Conservation (phyloP, 2,888 invertebrate species). For the Seira ritae region DNA sequence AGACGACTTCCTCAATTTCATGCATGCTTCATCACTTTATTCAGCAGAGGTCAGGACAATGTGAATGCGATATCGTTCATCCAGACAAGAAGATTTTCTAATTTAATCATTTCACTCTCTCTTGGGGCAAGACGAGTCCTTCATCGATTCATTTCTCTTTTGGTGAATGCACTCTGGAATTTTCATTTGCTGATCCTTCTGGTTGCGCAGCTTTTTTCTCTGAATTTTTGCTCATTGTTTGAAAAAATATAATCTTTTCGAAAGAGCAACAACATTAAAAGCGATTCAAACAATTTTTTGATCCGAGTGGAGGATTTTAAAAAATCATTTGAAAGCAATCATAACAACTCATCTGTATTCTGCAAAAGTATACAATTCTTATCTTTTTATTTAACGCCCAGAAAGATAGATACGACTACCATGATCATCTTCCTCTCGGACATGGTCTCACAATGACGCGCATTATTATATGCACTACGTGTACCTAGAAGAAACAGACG, state of each 20-base stretch:
- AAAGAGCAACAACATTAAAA: neutral
- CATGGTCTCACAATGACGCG: neutral
- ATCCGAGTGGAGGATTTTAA: neutral
- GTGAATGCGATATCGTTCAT: slow-evolving; percentile 12
- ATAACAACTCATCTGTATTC: neutral
- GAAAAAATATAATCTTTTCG: neutral
- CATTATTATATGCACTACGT: neutral
- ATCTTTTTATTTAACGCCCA: neutral
- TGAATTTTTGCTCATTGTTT: neutral
- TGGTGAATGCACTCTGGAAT: slow-evolving; percentile 37
- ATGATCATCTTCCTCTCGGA: too few species aligned
- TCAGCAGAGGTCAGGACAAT: neutral
- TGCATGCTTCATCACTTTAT: neutral
- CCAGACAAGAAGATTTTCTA: slow-evolving; percentile 16
- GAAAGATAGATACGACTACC: neutral
- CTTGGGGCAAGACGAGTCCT: slow-evolving; percentile 46
- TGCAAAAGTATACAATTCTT: neutral
- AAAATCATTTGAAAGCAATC: neutral
- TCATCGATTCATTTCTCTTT: too few species aligned
- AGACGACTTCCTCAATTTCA: neutral
- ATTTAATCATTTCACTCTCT: neutral
- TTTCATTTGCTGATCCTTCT: neutral
- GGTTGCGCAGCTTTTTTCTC: slow-evolving; percentile 7
- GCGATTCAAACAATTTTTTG: neutral
- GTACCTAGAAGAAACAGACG: neutral